A percentile compares a stretch with the other conserved stretches of the same genome.
Evolutionary conservation across 2,888 invertebrate genomes (phyloP).

Genomic region (Cartodere bifasciata): DNA sequence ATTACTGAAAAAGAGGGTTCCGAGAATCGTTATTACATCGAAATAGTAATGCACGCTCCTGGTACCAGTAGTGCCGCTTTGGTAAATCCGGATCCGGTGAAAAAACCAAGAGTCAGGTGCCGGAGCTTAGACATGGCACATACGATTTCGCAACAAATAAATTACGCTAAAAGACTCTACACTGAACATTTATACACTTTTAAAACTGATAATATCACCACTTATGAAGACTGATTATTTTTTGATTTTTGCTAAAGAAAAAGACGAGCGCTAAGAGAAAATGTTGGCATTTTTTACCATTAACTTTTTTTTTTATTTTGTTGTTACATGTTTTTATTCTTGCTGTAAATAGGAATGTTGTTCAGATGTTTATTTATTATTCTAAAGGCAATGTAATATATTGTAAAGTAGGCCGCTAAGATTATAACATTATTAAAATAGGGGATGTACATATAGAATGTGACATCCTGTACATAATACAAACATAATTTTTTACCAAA

Average conservation of each 20-base stretch:
- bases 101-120: slow-evolving; percentile 66
- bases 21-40: slow-evolving; percentile 49
- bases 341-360: too few relatives aligned
- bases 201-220: slow-evolving; percentile 22
- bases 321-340: too few relatives aligned
- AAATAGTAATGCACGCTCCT: slow-evolving; percentile 50
- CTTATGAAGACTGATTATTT: slow-evolving; percentile 24
- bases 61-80: slow-evolving; percentile 34
- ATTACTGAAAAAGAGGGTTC: slow-evolving; percentile 37
- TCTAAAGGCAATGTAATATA: background rate
- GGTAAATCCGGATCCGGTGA: slow-evolving; percentile 41
- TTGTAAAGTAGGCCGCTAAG: too few relatives aligned
- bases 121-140: slow-evolving; percentile 57
- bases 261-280: too few relatives aligned
- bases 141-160: slow-evolving; percentile 68
- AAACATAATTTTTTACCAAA: too few relatives aligned
- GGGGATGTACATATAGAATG: too few relatives aligned
- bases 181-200: slow-evolving; percentile 70
- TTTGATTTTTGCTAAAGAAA: too few relatives aligned
- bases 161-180: slow-evolving; percentile 76
- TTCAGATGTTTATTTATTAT: too few relatives aligned
- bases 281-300: too few relatives aligned
- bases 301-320: too few relatives aligned
- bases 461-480: too few relatives aligned
- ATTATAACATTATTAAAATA: too few relatives aligned